phyloP scores from a whole-genome alignment of 2,888 invertebrate genomes.

The Lithodes maja region DNA sequence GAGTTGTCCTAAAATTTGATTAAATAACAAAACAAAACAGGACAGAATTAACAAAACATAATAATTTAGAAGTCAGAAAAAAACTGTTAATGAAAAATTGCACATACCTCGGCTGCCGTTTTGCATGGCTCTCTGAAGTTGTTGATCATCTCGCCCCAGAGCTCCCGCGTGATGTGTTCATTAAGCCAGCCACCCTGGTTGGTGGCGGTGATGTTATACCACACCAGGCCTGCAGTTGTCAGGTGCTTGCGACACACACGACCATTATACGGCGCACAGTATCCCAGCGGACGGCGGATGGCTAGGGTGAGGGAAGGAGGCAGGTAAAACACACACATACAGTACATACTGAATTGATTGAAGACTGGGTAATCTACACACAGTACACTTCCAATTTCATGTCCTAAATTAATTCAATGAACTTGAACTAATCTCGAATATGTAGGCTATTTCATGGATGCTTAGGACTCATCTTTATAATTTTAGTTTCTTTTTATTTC shows the following conservation, averaged over 20 bases:
- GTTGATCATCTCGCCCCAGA: constrained; percentile 91
- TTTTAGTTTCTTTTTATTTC: too few species aligned
- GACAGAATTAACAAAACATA: neutral
- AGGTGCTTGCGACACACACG: constrained; percentile 83
- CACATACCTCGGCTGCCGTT: constrained; percentile 85
- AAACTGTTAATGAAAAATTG: neutral
- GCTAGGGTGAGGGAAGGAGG: constrained; percentile 11
- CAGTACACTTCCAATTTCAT: too few species aligned
- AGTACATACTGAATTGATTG: too few species aligned
- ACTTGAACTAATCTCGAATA: too few species aligned
- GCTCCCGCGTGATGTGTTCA: constrained; percentile 86
- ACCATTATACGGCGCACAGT: constrained; percentile 91
- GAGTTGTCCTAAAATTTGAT: neutral
- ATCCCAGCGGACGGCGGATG: constrained; percentile 76
- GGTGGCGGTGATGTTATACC: constrained; percentile 80
- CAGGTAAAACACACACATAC: too few species aligned
- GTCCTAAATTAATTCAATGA: too few species aligned
- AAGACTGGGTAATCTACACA: too few species aligned
- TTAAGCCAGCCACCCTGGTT: constrained; percentile 79
- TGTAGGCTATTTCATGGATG: too few species aligned
- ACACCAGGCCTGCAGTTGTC: constrained; percentile 81
- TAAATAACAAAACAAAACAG: neutral
- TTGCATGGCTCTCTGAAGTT: constrained; percentile 88
- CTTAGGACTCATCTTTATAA: too few species aligned
- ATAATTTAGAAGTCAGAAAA: too few species aligned